phyloP scores from a whole-genome alignment of 1,140 invertebrate genomes.

The Hylyphantes graminicola region DNA sequence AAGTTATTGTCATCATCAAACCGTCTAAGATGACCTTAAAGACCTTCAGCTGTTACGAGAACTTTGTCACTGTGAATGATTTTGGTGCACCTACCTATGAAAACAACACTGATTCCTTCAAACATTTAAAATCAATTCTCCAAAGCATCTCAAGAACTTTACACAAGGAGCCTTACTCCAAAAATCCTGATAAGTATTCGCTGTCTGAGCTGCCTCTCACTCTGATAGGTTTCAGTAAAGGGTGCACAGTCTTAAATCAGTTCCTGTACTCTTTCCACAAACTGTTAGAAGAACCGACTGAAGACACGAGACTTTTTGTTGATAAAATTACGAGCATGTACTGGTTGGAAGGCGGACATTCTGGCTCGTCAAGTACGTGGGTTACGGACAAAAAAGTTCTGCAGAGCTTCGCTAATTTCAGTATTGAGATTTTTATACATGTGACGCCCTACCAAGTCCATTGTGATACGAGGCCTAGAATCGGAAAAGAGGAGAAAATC shows the following conservation, averaged over 20 bases:
- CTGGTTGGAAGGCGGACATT: conserved; percentile 90
- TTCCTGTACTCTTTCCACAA: conserved; percentile 83
- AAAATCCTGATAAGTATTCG: background rate
- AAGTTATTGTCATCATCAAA: conserved; percentile 80
- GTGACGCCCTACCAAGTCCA: conserved; percentile 85
- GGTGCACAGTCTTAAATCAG: conserved; percentile 91
- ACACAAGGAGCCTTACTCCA: background rate
- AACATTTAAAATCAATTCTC: conserved; percentile 70
- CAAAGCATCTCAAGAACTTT: conserved; percentile 9
- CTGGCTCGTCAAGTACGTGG: conserved; percentile 85
- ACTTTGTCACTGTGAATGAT: conserved; percentile 83
- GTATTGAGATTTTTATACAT: conserved; percentile 78
- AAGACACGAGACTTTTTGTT: conserved; percentile 61
- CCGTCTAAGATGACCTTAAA: conserved; percentile 82
- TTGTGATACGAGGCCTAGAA: conserved; percentile 81
- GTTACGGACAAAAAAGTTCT: conserved; percentile 79
- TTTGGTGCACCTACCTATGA: conserved; percentile 79
- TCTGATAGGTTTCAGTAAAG: conserved; percentile 89
- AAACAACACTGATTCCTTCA: conserved; percentile 76
- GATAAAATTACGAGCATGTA: conserved; percentile 75
- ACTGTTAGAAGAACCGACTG: background rate
- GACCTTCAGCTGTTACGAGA: conserved; percentile 86
- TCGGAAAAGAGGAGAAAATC: conserved; percentile 80
- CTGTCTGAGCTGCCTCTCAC: conserved; percentile 66
- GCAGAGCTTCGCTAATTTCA: conserved; percentile 76